phyloP scores from a whole-genome alignment of 2,888 invertebrate species.

The Platypus cylindrus region DNA sequence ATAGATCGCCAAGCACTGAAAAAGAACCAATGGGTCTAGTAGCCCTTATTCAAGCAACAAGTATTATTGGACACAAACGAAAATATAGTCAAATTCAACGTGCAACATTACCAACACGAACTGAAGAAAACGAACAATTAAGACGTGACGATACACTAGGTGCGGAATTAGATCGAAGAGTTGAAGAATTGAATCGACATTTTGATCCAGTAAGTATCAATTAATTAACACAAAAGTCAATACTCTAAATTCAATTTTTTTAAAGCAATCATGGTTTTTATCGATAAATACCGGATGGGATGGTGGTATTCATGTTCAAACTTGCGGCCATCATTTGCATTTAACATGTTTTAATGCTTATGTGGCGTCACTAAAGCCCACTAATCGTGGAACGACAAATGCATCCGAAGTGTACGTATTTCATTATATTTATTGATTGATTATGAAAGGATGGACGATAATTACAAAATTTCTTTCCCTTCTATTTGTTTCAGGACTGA shows the following conservation, averaged over 20 bases:
- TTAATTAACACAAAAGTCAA: neutral
- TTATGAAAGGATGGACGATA: neutral
- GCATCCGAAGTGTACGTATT: slow-evolving; percentile 49
- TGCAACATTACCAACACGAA: slow-evolving; percentile 47
- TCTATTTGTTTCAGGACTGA: slow-evolving; percentile 56
- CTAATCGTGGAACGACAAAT: too few species aligned
- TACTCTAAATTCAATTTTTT: slow-evolving; percentile 10
- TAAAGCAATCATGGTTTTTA: slow-evolving; percentile 62
- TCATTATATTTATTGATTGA: neutral
- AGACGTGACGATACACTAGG: slow-evolving; percentile 53
- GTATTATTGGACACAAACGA: slow-evolving; percentile 70
- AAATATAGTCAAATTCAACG: slow-evolving; percentile 40
- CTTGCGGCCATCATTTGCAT: slow-evolving; percentile 96
- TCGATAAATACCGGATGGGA: slow-evolving; percentile 76
- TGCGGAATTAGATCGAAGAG: slow-evolving; percentile 62
- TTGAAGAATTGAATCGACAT: slow-evolving; percentile 62
- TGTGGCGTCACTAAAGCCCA: slow-evolving; percentile 67
- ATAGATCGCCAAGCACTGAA: slow-evolving; percentile 67
- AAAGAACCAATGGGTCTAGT: slow-evolving; percentile 80
- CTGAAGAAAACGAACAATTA: slow-evolving; percentile 47
- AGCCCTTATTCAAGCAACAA: slow-evolving; percentile 76
- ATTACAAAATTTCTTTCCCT: neutral
- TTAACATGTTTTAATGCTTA: slow-evolving; percentile 88
- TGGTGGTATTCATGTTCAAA: slow-evolving; percentile 85
- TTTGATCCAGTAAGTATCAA: slow-evolving; percentile 59